Base-by-base conservation (phyloP, 2,797 vertebrate genomes). In the Sandelia bainsii region DNA sequence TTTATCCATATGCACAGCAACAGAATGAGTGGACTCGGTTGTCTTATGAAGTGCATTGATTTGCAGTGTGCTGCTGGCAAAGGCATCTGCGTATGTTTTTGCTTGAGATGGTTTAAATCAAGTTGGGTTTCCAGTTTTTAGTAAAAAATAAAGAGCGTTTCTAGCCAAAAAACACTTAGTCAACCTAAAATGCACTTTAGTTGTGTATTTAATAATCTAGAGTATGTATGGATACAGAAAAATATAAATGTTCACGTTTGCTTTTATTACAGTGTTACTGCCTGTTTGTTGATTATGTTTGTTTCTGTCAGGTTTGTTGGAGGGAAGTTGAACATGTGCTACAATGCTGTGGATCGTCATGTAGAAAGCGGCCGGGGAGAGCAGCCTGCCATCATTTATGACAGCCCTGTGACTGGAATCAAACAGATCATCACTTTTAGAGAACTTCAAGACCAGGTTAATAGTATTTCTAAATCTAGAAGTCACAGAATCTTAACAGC, bases 331-430 rank as follows among this genome's bases (percentile, higher is more conserved):
- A 99, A 98, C 86, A 93, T 98, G 79, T 99, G 97, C 86, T 96
- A 97, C 84, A 99, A 99, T 11, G 96, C 98, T 44, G 87, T 99
- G 69, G 98, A 99, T 76, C 96, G 95, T 17, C 97, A 99, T 7
- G 94, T 99, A 62, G 95, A 97, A 83, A 93, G 88, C 14, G 97
- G 96, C 48, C 91, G 87, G 60, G 97, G 96, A 59, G 94, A 96
- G 68, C 96, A 97, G 85, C 83, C 91, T 29, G 97, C 98, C 51
- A 93, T 99, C 86, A 95, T 99, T 73, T 93, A 98, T 29, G 98
- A 99, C 89, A 99, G 98, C 83, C 97, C 97, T 4, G 97, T 99
- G 81, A 97, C 97, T n/a, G 92, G 93, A 44, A 95, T 91, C 17
- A 97, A 97, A 86, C 92, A 93, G 80, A 81, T 90, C 61, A 93